phyloP scores from a whole-genome alignment of 53 echinoderm and acorn worm genomes.

The Paelopatides confundens region DNA sequence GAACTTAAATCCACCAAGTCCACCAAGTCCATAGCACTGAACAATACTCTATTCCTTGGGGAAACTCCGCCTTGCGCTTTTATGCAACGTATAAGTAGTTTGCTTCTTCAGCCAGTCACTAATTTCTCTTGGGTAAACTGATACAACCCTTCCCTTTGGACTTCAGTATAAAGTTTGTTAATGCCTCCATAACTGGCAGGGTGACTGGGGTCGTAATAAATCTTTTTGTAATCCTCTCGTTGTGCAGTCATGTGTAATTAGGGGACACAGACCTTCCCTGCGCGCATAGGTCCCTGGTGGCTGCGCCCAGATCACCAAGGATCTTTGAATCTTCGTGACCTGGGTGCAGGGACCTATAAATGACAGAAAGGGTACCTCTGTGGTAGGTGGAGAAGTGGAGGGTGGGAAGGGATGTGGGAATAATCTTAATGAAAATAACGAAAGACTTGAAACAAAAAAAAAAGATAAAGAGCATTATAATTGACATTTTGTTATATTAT shows the following conservation, averaged over 20 bases:
- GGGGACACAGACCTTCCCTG: too few relatives aligned
- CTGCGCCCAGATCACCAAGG: too few relatives aligned
- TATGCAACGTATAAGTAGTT: conserved; percentile 65
- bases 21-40: conserved; percentile 43
- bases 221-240: conserved; percentile 6
- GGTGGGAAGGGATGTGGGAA: too few relatives aligned
- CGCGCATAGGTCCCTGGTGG: too few relatives aligned
- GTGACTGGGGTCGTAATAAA: conserved; percentile 53
- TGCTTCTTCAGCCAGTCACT: conserved; percentile 56
- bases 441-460: too few relatives aligned
- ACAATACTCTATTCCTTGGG: conserved; percentile 50
- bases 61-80: conserved; percentile 46
- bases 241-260: neutral
- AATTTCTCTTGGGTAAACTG: conserved; percentile 27
- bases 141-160: conserved; percentile 56
- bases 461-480: too few relatives aligned
- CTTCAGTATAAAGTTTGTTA: conserved; percentile 59
- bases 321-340: too few relatives aligned
- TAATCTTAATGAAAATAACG: too few relatives aligned
- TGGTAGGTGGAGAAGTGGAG: too few relatives aligned
- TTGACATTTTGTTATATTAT: too few relatives aligned
- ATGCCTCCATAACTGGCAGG: conserved; percentile 61
- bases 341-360: too few relatives aligned
- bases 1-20: conserved; percentile 53
- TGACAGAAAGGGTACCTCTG: too few relatives aligned